Conservation (phyloP, 2,888 invertebrate species). For the Argynnis bischoffii region DNA sequence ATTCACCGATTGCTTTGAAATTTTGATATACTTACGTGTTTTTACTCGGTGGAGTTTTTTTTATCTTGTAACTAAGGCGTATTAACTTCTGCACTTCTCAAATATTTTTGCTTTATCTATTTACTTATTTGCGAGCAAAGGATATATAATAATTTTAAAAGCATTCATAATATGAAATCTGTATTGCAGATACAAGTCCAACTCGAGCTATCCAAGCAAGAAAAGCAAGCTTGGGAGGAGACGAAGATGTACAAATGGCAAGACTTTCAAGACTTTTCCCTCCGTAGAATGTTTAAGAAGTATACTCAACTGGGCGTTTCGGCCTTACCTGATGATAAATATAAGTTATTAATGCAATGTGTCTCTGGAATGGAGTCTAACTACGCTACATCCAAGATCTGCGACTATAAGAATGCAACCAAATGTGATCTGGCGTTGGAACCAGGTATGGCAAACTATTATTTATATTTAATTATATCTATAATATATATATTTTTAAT, state of each 20-base stretch:
- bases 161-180: neutral
- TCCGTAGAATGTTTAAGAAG: conserved; percentile 89
- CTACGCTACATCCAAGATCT: conserved; percentile 90
- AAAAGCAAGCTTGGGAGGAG: conserved; percentile 85
- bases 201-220: conserved; percentile 74
- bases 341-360: conserved; percentile 82
- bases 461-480: neutral
- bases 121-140: no score
- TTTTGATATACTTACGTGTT: no score
- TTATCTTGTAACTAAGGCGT: no score
- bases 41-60: no score
- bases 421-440: conserved; percentile 88
- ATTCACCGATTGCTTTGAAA: no score
- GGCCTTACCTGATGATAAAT: conserved; percentile 87
- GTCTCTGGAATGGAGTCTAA: conserved; percentile 88
- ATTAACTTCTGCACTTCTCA: no score
- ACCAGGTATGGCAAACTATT: conserved; percentile 79
- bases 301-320: conserved; percentile 87
- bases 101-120: no score
- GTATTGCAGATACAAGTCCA: conserved; percentile 65
- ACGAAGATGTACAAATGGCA: conserved; percentile 88
- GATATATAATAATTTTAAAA: no score
- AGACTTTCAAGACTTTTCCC: conserved; percentile 84
- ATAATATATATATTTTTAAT: neutral
- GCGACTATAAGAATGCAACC: conserved; percentile 83